Evolutionary conservation across 2,888 invertebrate genomes (phyloP).

Genomic region (Icerya purchasi): DNA sequence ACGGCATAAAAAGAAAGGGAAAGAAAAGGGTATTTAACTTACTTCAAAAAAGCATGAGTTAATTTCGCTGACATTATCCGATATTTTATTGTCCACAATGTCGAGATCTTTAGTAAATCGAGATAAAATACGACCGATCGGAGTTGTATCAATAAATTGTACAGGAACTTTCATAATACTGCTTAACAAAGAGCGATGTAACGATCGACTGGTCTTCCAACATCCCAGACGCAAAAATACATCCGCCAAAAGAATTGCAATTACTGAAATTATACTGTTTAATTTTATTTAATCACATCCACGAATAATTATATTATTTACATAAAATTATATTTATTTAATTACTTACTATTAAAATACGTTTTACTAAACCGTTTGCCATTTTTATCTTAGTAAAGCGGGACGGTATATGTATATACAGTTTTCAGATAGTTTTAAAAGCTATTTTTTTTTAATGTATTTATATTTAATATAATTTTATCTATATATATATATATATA

Average conservation of each 20-base stretch:
- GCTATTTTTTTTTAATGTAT: too few species aligned
- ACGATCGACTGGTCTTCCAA: constrained; percentile 31
- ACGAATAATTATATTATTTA: too few species aligned
- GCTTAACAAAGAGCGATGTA: constrained; percentile 15
- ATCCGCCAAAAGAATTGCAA: neutral
- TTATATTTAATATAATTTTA: too few species aligned
- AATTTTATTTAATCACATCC: too few species aligned
- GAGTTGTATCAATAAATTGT: constrained; percentile 31
- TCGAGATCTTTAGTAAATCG: constrained; percentile 39
- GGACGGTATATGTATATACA: too few species aligned
- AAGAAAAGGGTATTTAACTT: constrained; percentile 15
- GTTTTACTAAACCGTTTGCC: too few species aligned
- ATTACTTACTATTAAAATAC: too few species aligned
- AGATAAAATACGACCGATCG: constrained; percentile 28
- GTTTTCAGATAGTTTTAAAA: too few species aligned
- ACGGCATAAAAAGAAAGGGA: neutral
- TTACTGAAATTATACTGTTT: neutral
- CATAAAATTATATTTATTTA: too few species aligned
- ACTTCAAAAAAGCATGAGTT: constrained; percentile 21
- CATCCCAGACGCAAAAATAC: constrained; percentile 36
- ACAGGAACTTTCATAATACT: constrained; percentile 33
- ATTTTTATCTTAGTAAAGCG: too few species aligned
- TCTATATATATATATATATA: too few species aligned
- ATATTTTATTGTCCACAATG: constrained; percentile 35
- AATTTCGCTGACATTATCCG: constrained; percentile 33